These are phyloP conservation scores for Macrochelys suwanniensis DNA, from an alignment of 2,797 vertebrate genomes.

Conservation along the genomic window DNA sequence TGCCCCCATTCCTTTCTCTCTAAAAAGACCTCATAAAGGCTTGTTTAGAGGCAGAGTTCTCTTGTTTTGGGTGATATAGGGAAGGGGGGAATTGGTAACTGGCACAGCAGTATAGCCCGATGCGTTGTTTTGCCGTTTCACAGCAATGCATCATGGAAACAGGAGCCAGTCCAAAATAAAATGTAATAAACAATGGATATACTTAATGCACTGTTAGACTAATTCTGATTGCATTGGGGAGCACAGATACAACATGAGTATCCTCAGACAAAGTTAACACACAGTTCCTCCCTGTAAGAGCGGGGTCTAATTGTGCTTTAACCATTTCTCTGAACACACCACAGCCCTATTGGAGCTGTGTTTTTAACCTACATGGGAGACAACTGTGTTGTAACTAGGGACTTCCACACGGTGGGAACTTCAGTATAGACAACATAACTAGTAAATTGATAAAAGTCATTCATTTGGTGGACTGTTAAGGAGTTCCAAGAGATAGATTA, in stretches of 20 bases:
- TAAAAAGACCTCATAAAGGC: not conserved
- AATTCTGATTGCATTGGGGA: not conserved
- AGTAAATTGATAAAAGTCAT: not conserved
- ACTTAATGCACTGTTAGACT: not conserved
- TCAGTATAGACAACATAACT: not conserved
- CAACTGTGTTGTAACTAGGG: not conserved
- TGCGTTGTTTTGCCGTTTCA: rapidly evolving
- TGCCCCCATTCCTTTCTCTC: not conserved
- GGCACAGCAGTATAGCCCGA: not conserved
- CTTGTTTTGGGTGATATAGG: not conserved
- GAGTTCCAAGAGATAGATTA: not conserved
- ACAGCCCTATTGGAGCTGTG: not conserved
- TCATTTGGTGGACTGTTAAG: not conserved
- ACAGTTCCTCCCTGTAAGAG: too few relatives aligned
- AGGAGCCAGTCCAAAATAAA: not conserved
- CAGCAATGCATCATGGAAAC: not conserved
- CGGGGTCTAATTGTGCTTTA: rapidly evolving
- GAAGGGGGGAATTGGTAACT: not conserved
- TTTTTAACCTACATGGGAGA: not conserved
- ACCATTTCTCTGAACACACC: not conserved
- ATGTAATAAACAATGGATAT: not conserved
- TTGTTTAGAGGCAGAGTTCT: not conserved
- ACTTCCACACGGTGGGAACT: not conserved
- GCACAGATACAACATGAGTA: not conserved
- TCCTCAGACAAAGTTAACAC: not conserved